Evolutionary conservation across 2,797 vertebrate genomes (phyloP).

Genomic region (Halcyon badia): DNA sequence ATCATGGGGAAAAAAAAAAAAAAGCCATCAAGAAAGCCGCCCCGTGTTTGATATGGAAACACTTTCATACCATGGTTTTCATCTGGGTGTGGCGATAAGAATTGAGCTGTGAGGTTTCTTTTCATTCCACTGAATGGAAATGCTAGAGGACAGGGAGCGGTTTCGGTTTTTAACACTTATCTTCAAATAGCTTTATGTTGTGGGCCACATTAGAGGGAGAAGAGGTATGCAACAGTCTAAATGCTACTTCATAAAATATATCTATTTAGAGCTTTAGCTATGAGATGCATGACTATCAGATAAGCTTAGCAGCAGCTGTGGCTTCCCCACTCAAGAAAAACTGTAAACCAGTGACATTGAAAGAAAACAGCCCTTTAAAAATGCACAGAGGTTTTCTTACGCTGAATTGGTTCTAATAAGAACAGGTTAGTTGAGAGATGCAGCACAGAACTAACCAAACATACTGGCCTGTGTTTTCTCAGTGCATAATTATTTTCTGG

Average conservation of each 20-base stretch:
- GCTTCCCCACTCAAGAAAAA: background rate
- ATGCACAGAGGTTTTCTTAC: background rate
- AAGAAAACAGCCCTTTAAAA: background rate
- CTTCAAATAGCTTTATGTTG: background rate
- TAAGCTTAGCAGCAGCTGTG: background rate
- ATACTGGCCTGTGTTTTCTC: background rate
- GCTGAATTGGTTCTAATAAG: background rate
- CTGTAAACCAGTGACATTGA: background rate
- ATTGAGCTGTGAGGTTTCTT: background rate
- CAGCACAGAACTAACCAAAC: background rate
- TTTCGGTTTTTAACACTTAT: background rate
- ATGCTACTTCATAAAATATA: background rate
- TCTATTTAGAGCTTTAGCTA: background rate
- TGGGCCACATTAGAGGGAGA: background rate
- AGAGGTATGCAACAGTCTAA: background rate
- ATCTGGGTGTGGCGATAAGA: background rate
- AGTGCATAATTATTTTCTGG: background rate
- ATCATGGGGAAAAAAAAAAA: background rate
- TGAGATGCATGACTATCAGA: background rate
- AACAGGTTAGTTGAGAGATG: background rate
- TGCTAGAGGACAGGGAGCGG: background rate
- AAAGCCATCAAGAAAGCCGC: background rate
- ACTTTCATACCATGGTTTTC: background rate
- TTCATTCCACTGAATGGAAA: background rate
- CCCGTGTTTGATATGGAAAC: background rate